Evolutionary conservation across 1,140 invertebrate genomes (phyloP), one percentile per base, ranked within the genome.

Genomic region (Drosophila pallidifrons): DNA sequence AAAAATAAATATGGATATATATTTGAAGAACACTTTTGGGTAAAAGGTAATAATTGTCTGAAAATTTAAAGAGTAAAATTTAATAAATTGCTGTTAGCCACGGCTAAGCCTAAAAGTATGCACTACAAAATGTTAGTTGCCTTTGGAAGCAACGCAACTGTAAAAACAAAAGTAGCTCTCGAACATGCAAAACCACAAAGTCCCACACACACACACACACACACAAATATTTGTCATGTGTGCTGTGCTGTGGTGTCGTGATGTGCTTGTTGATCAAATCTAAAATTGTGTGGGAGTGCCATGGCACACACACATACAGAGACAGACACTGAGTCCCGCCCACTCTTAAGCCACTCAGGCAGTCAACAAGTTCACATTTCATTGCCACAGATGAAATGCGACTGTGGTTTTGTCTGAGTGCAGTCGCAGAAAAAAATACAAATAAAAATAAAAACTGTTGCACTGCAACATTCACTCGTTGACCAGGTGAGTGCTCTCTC

Each of bases 41-140:
- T n/a, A n/a, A 57, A 15, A 41, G 5, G 10, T 41, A 4, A 45
- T 41, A 58, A n/a, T 45, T 20, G 38, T 20, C 35, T 20, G 10
- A 25, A 20, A 45, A 58, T 20, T 6, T 11, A 16, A 38, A 20
- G 35, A 8, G 25, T 10, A 13, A 32, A 30, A 30, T 13, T 30
- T 30, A 5, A 52, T 30, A 71, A 64, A 58, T 46, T 43, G 41
- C 41, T 13, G 41, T 5, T 43, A 43, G 41, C 41, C 41, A 13
- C 0, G 41, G 45, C 7, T 15, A 5, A 67, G 60, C 78, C 82
- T 57, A 74, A 86, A 79, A 86, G 75, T 86, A 81, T 81, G 67
- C 82, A 77, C 28, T 46, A 32, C n/a, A n/a, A 63, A 15, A 60
- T 28, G 1, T 2, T 49, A 8, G 43, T 46, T 49, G 46, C 16